Evolutionary conservation across 2,888 invertebrate species (phyloP).

Genomic region (Stenoptilia bipunctidactyla): DNA sequence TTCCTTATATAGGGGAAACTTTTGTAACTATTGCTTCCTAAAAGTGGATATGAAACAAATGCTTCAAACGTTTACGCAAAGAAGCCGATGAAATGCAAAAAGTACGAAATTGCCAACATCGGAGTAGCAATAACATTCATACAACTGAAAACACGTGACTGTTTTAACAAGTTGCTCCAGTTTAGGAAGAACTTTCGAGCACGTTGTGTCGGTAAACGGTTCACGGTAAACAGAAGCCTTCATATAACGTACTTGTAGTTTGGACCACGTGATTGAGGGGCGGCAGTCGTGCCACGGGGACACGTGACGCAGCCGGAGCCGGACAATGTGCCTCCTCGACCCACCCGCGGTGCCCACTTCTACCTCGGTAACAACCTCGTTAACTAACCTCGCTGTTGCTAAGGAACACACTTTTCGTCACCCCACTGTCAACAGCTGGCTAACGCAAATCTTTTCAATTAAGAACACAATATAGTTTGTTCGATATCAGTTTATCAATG

Average conservation of each 20-base stretch:
- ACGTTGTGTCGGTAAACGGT: constrained; percentile 42
- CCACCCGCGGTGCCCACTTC: constrained; percentile 4
- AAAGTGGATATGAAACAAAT: too few relatives aligned
- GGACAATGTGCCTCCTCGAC: constrained; percentile 6
- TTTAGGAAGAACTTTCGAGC: constrained; percentile 42
- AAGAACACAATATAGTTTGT: not conserved
- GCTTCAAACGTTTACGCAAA: too few relatives aligned
- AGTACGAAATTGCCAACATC: too few relatives aligned
- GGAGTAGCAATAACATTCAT: too few relatives aligned
- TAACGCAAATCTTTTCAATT: constrained; percentile 4
- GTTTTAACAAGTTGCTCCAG: constrained; percentile 38
- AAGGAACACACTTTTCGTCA: too few relatives aligned
- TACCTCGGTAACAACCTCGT: constrained; percentile 1
- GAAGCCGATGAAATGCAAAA: too few relatives aligned
- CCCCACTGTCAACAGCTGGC: not conserved
- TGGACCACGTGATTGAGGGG: constrained; percentile 22
- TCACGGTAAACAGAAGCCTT: constrained; percentile 40
- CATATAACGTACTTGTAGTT: constrained; percentile 16
- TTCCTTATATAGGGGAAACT: too few relatives aligned
- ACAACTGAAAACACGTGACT: constrained; percentile 39
- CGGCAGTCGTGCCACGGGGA: constrained; percentile 26
- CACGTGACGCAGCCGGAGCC: constrained; percentile 25
- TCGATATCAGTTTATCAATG: too few relatives aligned
- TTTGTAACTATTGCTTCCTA: too few relatives aligned
- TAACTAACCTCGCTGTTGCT: constrained; percentile 5